Conservation (phyloP, 2,888 invertebrate species). For the Hirtodrosophila trivittata region DNA sequence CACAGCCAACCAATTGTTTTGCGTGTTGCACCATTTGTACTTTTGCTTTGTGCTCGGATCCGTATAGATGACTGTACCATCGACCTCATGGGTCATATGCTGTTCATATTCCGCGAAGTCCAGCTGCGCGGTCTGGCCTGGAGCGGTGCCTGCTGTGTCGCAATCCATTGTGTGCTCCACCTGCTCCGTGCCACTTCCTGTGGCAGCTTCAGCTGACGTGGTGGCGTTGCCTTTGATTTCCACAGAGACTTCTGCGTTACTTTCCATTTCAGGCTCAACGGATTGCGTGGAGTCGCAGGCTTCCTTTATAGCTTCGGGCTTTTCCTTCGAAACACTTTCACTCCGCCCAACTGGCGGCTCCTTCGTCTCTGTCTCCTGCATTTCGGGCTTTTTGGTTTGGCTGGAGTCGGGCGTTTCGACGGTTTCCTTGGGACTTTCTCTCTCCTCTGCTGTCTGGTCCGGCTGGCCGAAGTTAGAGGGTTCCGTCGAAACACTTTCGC, state of each 20-base stretch:
- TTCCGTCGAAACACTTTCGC: conserved; percentile 8
- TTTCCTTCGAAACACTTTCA: conserved; percentile 26
- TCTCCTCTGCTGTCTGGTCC: no score
- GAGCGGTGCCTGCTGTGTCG: conserved; percentile 17
- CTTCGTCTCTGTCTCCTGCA: no score
- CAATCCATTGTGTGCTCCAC: not conserved
- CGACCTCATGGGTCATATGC: conserved; percentile 88
- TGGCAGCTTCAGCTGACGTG: not conserved
- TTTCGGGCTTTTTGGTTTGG: no score
- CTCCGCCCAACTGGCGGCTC: not conserved
- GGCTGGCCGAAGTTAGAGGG: no score
- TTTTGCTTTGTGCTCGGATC: conserved; percentile 89
- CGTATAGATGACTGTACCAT: conserved; percentile 89
- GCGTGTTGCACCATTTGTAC: conserved; percentile 87
- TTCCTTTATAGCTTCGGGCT: not conserved
- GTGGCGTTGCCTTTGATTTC: not conserved
- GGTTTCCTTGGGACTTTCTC: no score
- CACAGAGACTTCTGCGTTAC: conserved; percentile 3
- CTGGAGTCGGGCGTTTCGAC: no score
- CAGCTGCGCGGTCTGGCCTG: conserved; percentile 39
- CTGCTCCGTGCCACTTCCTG: conserved; percentile 20
- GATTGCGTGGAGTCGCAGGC: not conserved
- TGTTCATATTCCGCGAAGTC: conserved; percentile 83
- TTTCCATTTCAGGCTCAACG: conserved; percentile 8
- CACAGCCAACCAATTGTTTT: conserved; percentile 85